A percentile compares a stretch with the other conserved stretches of the same genome.
Conservation (phyloP, 2,888 invertebrate species). For the Muscina levida region DNA sequence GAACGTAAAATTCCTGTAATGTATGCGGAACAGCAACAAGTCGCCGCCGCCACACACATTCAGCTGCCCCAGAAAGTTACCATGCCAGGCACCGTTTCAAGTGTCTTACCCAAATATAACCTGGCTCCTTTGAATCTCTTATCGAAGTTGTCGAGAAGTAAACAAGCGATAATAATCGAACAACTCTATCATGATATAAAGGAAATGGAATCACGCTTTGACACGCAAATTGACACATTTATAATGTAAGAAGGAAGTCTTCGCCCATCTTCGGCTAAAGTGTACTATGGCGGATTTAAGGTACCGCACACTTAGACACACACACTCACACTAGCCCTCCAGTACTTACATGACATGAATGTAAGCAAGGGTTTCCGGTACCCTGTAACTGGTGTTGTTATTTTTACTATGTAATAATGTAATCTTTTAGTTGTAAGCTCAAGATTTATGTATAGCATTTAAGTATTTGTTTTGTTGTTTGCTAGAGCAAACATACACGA, state of each 20-base stretch:
- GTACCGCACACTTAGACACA: too few relatives aligned
- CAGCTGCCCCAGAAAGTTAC: conserved; percentile 4
- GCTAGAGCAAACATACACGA: too few relatives aligned
- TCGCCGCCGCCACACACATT: not conserved
- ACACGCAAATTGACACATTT: conserved; percentile 28
- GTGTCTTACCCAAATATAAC: conserved; percentile 2
- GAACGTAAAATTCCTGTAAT: conserved; percentile 10
- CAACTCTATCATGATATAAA: conserved; percentile 38
- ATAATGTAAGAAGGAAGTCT: conserved; percentile 15
- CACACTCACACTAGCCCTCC: too few relatives aligned
- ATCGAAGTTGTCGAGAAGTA: conserved; percentile 12
- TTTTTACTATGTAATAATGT: too few relatives aligned
- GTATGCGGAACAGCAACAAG: not conserved
- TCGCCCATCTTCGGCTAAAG: too few relatives aligned
- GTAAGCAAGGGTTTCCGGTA: too few relatives aligned
- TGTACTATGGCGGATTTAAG: too few relatives aligned
- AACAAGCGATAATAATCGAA: conserved; percentile 38
- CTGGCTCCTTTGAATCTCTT: conserved; percentile 27
- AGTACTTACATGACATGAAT: too few relatives aligned
- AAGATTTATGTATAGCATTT: too few relatives aligned
- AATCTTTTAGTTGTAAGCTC: too few relatives aligned
- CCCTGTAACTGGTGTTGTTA: too few relatives aligned
- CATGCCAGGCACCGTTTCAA: not conserved
- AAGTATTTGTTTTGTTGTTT: too few relatives aligned
- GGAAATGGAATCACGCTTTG: conserved; percentile 37